These are phyloP conservation scores for Andrena cerasifolii DNA, from an alignment of 1,140 invertebrate genomes.

Conservation along the genomic window DNA sequence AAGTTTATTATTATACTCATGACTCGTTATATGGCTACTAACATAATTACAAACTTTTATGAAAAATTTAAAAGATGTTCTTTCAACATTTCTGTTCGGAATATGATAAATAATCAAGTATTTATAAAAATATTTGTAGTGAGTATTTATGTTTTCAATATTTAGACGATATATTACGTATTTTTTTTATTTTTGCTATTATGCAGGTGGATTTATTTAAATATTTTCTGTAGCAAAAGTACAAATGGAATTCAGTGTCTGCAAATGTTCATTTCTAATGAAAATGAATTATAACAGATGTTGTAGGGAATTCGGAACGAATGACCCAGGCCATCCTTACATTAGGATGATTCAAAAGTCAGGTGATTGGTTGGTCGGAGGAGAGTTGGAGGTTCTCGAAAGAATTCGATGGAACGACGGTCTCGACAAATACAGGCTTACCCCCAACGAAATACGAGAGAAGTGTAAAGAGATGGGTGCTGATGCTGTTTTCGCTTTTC, in stretches of 20 bases:
- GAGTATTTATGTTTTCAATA: too few relatives aligned
- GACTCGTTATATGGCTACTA: too few relatives aligned
- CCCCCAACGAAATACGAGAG: slow-evolving; percentile 94
- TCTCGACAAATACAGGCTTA: slow-evolving; percentile 96
- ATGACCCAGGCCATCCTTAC: slow-evolving; percentile 93
- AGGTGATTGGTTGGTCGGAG: slow-evolving; percentile 98
- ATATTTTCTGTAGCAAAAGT: too few relatives aligned
- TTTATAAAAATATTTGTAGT: too few relatives aligned
- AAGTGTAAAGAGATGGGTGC: slow-evolving; percentile 93
- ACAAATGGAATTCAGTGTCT: neutral
- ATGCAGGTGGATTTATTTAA: too few relatives aligned
- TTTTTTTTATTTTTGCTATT: too few relatives aligned
- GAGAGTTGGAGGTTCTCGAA: slow-evolving; percentile 95
- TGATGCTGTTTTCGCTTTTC: slow-evolving; percentile 99
- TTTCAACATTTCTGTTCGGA: too few relatives aligned
- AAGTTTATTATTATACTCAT: too few relatives aligned
- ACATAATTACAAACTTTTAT: too few relatives aligned
- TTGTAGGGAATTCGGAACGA: slow-evolving; percentile 95
- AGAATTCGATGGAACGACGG: slow-evolving; percentile 97
- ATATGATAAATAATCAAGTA: too few relatives aligned
- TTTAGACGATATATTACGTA: too few relatives aligned
- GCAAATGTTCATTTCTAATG: neutral
- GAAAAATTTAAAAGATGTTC: too few relatives aligned
- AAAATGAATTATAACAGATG: slow-evolving; percentile 77
- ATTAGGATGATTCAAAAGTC: slow-evolving; percentile 96